Conservation (phyloP, 2,888 invertebrate genomes). For the Corbicula japonica region DNA sequence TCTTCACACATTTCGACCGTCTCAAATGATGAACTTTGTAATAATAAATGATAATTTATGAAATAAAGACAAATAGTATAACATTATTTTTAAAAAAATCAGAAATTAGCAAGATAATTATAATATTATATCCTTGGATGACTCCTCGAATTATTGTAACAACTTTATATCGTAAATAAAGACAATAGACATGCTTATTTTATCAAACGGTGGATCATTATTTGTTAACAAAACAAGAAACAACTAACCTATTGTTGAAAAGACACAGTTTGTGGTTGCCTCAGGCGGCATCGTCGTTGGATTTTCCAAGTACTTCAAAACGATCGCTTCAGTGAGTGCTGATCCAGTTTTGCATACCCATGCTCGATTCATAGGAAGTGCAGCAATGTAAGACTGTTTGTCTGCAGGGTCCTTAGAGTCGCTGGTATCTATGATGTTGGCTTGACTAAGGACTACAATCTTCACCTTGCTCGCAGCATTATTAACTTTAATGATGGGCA, state of each 20-base stretch:
- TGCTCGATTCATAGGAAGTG: not conserved
- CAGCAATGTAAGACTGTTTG: not conserved
- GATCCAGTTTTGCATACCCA: conserved; percentile 29
- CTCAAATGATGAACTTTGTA: too few relatives aligned
- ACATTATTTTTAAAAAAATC: too few relatives aligned
- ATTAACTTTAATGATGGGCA: not conserved
- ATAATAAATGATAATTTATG: too few relatives aligned
- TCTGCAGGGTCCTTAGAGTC: conserved; percentile 31
- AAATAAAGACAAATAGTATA: too few relatives aligned
- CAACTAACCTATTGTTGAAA: not conserved
- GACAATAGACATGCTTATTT: not conserved
- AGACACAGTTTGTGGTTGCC: not conserved
- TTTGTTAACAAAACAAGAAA: not conserved
- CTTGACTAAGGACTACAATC: not conserved
- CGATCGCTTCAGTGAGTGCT: not conserved
- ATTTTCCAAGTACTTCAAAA: not conserved
- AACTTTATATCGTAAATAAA: too few relatives aligned
- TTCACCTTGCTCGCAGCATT: conserved; percentile 1
- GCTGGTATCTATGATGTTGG: conserved; percentile 10
- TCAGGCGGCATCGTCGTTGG: not conserved
- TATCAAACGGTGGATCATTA: not conserved
- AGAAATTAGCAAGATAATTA: too few relatives aligned
- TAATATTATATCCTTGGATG: too few relatives aligned
- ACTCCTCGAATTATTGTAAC: too few relatives aligned
- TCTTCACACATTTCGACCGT: too few relatives aligned